A percentile compares a stretch with the other conserved stretches of the same genome.
phyloP scores from a whole-genome alignment of 2,888 invertebrate species.

The Asteroscopus sphinx region DNA sequence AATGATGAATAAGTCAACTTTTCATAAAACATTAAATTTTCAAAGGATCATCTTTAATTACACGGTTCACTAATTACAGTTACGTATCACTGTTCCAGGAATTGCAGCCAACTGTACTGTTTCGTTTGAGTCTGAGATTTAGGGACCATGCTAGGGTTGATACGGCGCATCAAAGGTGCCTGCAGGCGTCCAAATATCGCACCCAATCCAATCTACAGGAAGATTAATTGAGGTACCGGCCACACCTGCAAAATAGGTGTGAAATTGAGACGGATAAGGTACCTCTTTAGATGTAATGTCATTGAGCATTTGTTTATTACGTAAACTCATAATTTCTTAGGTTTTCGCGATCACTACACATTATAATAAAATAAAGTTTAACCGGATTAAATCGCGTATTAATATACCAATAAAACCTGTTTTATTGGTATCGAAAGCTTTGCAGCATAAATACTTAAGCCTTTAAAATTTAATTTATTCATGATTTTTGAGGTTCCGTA shows the following conservation, averaged over 20 bases:
- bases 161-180: constrained; percentile 33
- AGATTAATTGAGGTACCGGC: constrained; percentile 41
- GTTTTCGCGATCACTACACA: too few relatives aligned
- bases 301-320: neutral
- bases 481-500: too few relatives aligned
- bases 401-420: too few relatives aligned
- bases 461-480: too few relatives aligned
- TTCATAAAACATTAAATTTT: too few relatives aligned
- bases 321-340: too few relatives aligned
- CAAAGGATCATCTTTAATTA: too few relatives aligned
- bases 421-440: too few relatives aligned
- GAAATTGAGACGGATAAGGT: constrained; percentile 36
- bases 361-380: too few relatives aligned
- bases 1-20: too few relatives aligned
- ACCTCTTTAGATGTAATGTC: neutral
- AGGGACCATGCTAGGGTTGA: constrained; percentile 13
- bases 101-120: constrained; percentile 4
- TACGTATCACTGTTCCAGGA: constrained; percentile 1
- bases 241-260: constrained; percentile 49
- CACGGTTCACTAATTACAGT: neutral
- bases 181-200: constrained; percentile 43
- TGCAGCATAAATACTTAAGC: too few relatives aligned
- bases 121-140: constrained; percentile 30
- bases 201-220: constrained; percentile 47
- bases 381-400: too few relatives aligned